Base-by-base conservation (phyloP, 1,140 invertebrate genomes). In the Andricus grossulariae region DNA sequence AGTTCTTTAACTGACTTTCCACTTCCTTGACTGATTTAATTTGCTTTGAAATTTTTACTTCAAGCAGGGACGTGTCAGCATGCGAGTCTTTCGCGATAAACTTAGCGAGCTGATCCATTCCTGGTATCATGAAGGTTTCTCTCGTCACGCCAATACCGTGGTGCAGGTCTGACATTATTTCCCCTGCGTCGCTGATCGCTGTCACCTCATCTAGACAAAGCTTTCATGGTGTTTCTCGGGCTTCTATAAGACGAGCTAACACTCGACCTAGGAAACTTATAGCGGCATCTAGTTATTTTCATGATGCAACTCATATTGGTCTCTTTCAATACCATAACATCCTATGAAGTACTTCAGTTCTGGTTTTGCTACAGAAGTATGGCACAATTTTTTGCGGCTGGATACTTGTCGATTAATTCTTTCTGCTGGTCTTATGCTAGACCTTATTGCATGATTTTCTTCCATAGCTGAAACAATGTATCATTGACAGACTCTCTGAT, bases 101-200 rank as follows among this genome's bases (percentile, higher is more conserved):
- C 73, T 75, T 77, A 13, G 60, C 71, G 12, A 78, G 32, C 55
- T 78, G 76, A 12, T 13, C 54, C 19, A 82, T 19, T 1, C 76
- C 80, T 16, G 83, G 81, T 0, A 73, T 16, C n/a, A 84, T 79
- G 70, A 80, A 80, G 0, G 76, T 76, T 52, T 74, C 77, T 10
- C 80, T 66, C 0, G 77, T 71, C 19, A 52, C 73, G 1, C 50
- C 75, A 19, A 78, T 55, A 49, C 45, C 55, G n/a, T 52, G 25
- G 13, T 50, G 39, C 6, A 77, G n/a, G 12, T 83, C 72, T 11
- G 54, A 16, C 13, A 81, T 32, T 4, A 84, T n/a, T 52, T 77
- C 82, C 15, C 72, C 75, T 8, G 74, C 70, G 52, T 82, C 79
- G 52, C 70, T 73, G 39, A 54, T 77, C 25, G 75, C 3, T 32